Percentiles rank a stretch among this genome's conserved stretches.
Evolutionary conservation across 2,113 vertebrate species (phyloP).

Genomic region (Vulpes lagopus): DNA sequence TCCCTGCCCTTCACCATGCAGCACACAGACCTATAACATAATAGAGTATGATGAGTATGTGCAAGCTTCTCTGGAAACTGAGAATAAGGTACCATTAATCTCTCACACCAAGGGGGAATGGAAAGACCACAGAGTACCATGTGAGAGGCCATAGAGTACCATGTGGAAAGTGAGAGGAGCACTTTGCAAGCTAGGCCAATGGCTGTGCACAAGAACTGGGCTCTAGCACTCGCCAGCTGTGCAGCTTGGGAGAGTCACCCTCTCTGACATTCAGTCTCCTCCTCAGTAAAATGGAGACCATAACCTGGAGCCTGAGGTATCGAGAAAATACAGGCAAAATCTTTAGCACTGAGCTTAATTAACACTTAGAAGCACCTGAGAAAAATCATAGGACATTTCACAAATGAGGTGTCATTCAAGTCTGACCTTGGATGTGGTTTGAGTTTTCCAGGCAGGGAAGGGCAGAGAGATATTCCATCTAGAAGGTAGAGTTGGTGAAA

Average conservation of each 20-base stretch:
- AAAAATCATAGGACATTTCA: neutral
- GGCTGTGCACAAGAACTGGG: neutral
- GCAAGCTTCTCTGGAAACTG: neutral
- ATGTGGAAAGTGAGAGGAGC: fast-evolving
- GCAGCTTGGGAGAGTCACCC: neutral
- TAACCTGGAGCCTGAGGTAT: no score
- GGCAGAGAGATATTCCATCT: neutral
- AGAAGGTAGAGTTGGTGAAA: neutral
- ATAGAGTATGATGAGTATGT: neutral
- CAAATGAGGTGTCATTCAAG: neutral
- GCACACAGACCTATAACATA: neutral
- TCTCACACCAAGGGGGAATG: neutral
- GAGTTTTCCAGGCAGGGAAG: neutral
- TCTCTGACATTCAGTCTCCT: neutral
- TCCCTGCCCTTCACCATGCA: neutral
- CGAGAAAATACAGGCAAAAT: neutral
- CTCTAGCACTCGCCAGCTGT: fast-evolving
- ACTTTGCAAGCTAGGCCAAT: neutral
- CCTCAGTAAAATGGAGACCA: neutral
- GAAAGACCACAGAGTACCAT: neutral
- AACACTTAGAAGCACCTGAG: neutral
- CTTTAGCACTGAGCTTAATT: neutral
- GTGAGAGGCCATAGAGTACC: fast-evolving
- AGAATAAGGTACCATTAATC: neutral
- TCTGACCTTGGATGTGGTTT: neutral